phyloP scores from a whole-genome alignment of 2,797 vertebrate genomes.

The Sebastes flavidus region DNA sequence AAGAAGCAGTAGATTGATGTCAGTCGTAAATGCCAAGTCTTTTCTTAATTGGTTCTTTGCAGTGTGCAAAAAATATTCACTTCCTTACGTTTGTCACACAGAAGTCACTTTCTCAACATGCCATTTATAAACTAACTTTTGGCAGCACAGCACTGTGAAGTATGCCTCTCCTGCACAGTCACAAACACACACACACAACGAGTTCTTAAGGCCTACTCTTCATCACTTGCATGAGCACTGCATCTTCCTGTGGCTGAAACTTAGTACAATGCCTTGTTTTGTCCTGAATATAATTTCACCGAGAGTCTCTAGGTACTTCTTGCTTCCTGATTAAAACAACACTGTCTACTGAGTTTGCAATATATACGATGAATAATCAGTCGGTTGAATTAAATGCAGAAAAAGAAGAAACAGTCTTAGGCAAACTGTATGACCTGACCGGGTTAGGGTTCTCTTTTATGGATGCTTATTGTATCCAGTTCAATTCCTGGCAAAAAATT shows the following conservation, averaged over 20 bases:
- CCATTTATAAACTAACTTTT: background rate
- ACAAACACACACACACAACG: background rate
- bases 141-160: background rate
- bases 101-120: background rate
- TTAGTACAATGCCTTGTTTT: background rate
- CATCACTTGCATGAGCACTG: background rate
- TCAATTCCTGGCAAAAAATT: background rate
- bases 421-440: background rate
- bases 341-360: background rate
- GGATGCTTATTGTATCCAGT: background rate
- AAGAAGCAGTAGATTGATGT: background rate
- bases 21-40: background rate
- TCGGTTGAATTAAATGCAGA: background rate
- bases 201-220: background rate
- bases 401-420: background rate
- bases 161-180: background rate
- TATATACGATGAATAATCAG: background rate
- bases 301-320: background rate
- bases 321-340: slow-evolving; percentile 8
- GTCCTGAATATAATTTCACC: background rate
- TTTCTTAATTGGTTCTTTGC: slow-evolving; percentile 17
- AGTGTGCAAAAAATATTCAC: background rate
- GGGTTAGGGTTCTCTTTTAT: background rate
- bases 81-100: background rate
- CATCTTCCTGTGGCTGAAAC: background rate